Evolutionary conservation across 1,140 invertebrate genomes (phyloP), one percentile per base, ranked within the genome.

Genomic region (Camponotus floridanus): DNA sequence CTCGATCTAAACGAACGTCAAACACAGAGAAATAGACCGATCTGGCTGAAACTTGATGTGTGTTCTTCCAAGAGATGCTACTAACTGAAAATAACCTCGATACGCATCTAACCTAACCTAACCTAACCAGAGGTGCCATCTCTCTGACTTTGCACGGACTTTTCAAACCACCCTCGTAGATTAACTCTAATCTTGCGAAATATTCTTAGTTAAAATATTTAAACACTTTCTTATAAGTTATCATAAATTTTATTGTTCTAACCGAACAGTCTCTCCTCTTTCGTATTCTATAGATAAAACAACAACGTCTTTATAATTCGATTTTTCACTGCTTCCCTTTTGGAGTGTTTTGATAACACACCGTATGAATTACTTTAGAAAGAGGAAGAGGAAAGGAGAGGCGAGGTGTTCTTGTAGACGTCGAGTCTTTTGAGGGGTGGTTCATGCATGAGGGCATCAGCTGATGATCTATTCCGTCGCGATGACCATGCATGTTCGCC

Each of bases 391-490:
- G 48, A 18, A 3, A 48, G 45, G 48, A 18, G 15, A 51, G 48
- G 8, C 11, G 39, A 64, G 33, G n/a, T 65, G 42, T 57, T 39
- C 65, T 78, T 65, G 6, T 39, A 65, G 48, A 70, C 36, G 45
- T 70, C 48, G 36, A 57, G 26, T 42, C 57, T 57, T 67, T 33
- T 55, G 21, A 48, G 67, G 33, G 64, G 33, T 57, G 78, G 78
- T 36, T 70, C 51, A 15, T 45, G n/a, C n/a, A 42, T 42, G 71
- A 42, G 21, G 21, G 45, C 62, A 59, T 79, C 64, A 57, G 57
- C 68, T 68, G 61, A 85, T 78, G 83, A 67, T 76, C 70, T 62
- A 64, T 90, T 78, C 88, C 86, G 61, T 76, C 74, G 78, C 74
- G 71, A 51, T 78, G 67, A 71, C 65, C 76, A 51, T 70, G 78